These are phyloP conservation scores for Arvicanthis niloticus DNA, from an alignment of 2,113 vertebrate species.

Conservation along the genomic window DNA sequence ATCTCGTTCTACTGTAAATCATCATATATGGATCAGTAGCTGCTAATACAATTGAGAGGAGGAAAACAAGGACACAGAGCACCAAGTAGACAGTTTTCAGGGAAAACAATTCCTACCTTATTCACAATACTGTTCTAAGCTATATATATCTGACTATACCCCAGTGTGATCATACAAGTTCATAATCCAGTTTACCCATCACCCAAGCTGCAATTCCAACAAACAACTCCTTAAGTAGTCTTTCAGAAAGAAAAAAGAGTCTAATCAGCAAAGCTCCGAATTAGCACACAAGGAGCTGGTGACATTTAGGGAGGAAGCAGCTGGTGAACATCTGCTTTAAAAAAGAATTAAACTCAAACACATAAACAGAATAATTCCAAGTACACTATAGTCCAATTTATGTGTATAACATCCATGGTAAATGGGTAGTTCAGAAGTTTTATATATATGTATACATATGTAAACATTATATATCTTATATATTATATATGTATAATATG, in stretches of 20 bases:
- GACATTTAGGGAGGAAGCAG: conserved; percentile 63
- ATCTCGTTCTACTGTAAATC: conserved; percentile 54
- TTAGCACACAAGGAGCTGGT: conserved; percentile 45
- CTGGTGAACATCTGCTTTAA: conserved; percentile 69
- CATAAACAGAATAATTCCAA: conserved; percentile 61
- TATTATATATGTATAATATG: no score
- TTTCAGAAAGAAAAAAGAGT: background rate
- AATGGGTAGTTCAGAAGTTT: background rate
- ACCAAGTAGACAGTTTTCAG: background rate
- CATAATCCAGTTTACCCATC: background rate
- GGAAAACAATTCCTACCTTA: background rate
- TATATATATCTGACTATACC: background rate
- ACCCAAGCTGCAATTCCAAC: conserved; percentile 19
- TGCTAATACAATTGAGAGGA: conserved; percentile 15
- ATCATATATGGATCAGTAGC: background rate
- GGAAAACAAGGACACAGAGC: conserved; percentile 8
- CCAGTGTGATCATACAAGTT: background rate
- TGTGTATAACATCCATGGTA: background rate
- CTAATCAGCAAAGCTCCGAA: conserved; percentile 52
- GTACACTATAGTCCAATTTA: background rate
- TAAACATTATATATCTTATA: background rate
- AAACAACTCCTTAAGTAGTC: conserved; percentile 51
- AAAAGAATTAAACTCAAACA: conserved; percentile 44
- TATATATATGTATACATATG: background rate
- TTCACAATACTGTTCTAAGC: conserved; percentile 11